Evolutionary conservation across 2,113 vertebrate genomes (phyloP), one percentile per base, ranked within the genome.

Genomic region (Phalacrocorax aristotelis): DNA sequence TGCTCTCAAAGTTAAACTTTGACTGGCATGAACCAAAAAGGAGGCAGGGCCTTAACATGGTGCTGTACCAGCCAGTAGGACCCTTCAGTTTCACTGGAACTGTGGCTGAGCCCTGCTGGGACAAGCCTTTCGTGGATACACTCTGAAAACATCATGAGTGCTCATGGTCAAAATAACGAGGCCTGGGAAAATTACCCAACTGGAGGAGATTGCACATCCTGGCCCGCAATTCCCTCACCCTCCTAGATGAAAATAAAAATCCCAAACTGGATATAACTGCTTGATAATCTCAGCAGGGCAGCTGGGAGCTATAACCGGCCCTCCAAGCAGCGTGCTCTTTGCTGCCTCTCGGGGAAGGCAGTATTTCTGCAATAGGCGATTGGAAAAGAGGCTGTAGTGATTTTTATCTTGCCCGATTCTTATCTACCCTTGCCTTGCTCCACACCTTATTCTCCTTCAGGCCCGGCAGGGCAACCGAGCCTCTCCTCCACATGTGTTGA

Each of bases 281-380:
- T 48, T 2, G 64, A 87, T 93, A 87, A 95, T 81, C 93, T 82
- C 79, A 26, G 80, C 4, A 1, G 38, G 69, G 89, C 89, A 94
- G 96, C 81, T 91, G 89, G 89, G 65, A 91, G 80, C 91, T 96
- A 84, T 71, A 87, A 94, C 26, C 77, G 95, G 77, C 83, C 65
- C 83, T 80, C 60, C 42, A 3, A 87, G 44, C 65, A 34, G 23
- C 2, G 4, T 10, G 20, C 55, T 54, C 54, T 89, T 60, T 64
- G 87, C 60, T 91, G 69, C 61, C 68, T 89, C 77, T 64, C 0
- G 0, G 69, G 69, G 38, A 72, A 87, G 61, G 78, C 78, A 49
- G 11, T 16, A 62, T 55, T 96, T 83, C 91, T 93, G 77, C 72
- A 85, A 83, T 0, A 91, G 57, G 66, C 81, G 87, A 74, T 7